Base-by-base conservation (phyloP, 1,140 invertebrate species). In the Drusus annulatus region DNA sequence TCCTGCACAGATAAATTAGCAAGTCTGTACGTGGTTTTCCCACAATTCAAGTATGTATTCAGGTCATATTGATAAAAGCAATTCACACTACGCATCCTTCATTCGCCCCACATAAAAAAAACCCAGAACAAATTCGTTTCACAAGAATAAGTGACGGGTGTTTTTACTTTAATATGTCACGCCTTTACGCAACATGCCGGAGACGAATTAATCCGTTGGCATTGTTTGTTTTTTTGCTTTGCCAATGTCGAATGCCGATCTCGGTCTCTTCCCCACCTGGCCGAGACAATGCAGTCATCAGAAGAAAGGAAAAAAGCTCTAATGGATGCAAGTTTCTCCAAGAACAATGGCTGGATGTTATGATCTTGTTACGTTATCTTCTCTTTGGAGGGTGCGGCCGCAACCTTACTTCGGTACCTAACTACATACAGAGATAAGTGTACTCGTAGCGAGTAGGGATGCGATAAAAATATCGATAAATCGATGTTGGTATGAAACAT, bases 141-240 rank as follows among this genome's bases (percentile, higher is more conserved):
- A 23, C 56, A 60, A 60, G 1, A 21, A 23, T 7, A 19, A 19
- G 56, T 45, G 56, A 10, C 56, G 56, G 17, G 19, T 2, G 5
- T 15, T 68, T 68, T 17, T 45, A 45, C 10, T 45, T 45, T 45
- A 45, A 45, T 1, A 19, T 17, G 28, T 36, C n/a, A 17, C 23
- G 63, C 28, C 16, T 68, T 68, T 68, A 68, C 28, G 63, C 56
- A 60, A 60, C n/a, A n/a, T 23, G 56, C 17, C 23, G 31, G 63
- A 31, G 63, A 17, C 63, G 36, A 68, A 31, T 36, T 31, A 0
- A 17, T 36, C 5, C 28, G 7, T 13, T 36, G 6, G 31, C n/a
- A 68, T 68, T 68, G 63, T 68, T 60, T 60, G 31, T 68, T 68
- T 68, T 45, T 68, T 68, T 60, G 17, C 31, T 17, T 19, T 68